Percentiles rank a stretch among this genome's conserved stretches.
Evolutionary conservation across 2,888 invertebrate genomes (phyloP).

Genomic region (Drosophila mulleri): DNA sequence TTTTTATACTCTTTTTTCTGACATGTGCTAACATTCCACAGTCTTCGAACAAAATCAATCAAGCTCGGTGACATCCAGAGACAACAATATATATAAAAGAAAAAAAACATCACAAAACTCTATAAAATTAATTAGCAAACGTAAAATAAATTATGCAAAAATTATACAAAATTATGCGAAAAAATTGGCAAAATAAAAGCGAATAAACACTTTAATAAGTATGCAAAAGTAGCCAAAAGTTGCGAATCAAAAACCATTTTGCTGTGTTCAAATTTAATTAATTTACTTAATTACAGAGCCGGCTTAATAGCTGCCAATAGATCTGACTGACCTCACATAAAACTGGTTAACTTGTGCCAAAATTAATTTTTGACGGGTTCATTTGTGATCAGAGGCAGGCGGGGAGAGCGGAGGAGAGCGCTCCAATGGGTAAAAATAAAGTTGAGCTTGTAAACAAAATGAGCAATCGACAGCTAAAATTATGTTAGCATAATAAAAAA

Average conservation of each 20-base stretch:
- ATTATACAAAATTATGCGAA: constrained; percentile 55
- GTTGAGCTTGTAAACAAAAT: constrained; percentile 21
- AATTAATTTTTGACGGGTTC: constrained; percentile 40
- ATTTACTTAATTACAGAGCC: constrained; percentile 71
- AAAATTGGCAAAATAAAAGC: constrained; percentile 18
- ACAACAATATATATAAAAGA: constrained; percentile 40
- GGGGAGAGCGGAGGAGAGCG: constrained; percentile 4
- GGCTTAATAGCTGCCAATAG: constrained; percentile 4
- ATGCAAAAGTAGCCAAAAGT: constrained; percentile 39
- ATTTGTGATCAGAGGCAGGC: not conserved
- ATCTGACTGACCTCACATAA: constrained; percentile 35
- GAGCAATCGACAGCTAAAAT: constrained; percentile 30
- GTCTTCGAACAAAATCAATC: constrained; percentile 55
- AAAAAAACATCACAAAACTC: constrained; percentile 58
- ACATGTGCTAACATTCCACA: constrained; percentile 20
- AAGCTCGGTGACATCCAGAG: constrained; percentile 47
- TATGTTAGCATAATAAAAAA: not conserved
- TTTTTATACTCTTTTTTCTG: constrained; percentile 2
- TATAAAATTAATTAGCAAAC: constrained; percentile 48
- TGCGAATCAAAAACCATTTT: constrained; percentile 12
- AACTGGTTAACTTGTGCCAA: constrained; percentile 75
- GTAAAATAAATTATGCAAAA: constrained; percentile 68
- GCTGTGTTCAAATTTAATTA: constrained; percentile 64
- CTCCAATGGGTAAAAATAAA: not conserved
- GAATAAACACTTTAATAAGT: constrained; percentile 16